Conservation (phyloP, 2,113 vertebrate genomes). For the Montifringilla adamsi region DNA sequence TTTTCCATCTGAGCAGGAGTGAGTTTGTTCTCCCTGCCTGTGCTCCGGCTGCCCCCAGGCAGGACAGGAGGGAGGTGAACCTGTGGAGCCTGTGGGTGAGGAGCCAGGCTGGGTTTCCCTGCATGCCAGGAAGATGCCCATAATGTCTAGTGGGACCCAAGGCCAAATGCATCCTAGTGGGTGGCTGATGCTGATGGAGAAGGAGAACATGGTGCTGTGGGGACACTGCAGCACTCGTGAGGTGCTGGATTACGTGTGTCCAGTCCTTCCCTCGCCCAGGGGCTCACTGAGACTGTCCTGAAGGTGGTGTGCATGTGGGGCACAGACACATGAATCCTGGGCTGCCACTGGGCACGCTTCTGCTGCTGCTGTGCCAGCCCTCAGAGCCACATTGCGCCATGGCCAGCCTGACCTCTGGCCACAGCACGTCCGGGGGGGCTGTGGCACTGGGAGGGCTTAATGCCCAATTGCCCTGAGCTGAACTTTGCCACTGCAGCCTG, state of each 20-base stretch:
- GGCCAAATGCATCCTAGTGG: neutral
- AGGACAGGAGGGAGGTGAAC: rapidly evolving
- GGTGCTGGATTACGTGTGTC: neutral
- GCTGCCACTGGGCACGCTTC: rapidly evolving
- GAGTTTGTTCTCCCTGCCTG: neutral
- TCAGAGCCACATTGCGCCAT: rapidly evolving
- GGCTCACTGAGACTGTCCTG: neutral
- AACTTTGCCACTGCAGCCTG: neutral
- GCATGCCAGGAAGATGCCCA: neutral
- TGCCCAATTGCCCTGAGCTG: neutral
- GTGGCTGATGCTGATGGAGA: neutral
- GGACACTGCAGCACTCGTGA: rapidly evolving
- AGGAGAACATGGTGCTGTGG: rapidly evolving
- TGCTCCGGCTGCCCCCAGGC: neutral
- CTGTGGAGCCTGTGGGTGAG: rapidly evolving
- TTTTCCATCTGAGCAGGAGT: neutral
- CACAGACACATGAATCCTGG: neutral
- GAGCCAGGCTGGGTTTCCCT: neutral
- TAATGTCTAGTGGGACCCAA: rapidly evolving
- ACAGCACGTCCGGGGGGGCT: neutral
- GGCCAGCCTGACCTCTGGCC: neutral
- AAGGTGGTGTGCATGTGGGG: neutral
- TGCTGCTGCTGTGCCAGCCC: rapidly evolving
- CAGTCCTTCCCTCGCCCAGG: neutral
- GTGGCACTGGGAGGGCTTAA: rapidly evolving